phyloP scores from a whole-genome alignment of 2,797 vertebrate genomes.

The Arnoldichthys spilopterus region DNA sequence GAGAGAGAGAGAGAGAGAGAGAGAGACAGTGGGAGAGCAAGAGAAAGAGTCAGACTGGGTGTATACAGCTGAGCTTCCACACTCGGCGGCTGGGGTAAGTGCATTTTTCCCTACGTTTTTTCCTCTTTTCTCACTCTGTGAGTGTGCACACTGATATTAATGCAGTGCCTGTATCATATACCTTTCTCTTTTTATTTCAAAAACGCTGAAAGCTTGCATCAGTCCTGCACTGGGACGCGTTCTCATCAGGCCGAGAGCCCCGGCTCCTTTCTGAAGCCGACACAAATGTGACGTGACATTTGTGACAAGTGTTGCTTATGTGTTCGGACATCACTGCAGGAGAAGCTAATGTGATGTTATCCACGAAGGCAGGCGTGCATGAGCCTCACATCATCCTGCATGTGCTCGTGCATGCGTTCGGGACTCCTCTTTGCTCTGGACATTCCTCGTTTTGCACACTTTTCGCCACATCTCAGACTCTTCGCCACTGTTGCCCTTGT shows the following conservation, averaged over 20 bases:
- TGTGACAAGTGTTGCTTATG: constrained; percentile 74
- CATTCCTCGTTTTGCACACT: constrained; percentile 19
- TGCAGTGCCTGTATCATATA: background rate
- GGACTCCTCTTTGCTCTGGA: background rate
- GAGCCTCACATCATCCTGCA: constrained; percentile 35
- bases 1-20: constrained; percentile 49
- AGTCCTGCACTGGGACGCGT: constrained; percentile 55
- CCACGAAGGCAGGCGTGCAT: constrained; percentile 48
- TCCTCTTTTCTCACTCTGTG: background rate
- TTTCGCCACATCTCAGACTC: background rate
- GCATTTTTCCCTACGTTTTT: constrained; percentile 36
- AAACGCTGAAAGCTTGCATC: background rate
- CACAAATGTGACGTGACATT: constrained; percentile 70
- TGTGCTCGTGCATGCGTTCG: constrained; percentile 20
- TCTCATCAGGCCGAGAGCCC: constrained; percentile 58
- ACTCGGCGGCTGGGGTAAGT: constrained; percentile 68
- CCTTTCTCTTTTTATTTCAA: too few species aligned
- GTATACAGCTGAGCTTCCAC: constrained; percentile 53
- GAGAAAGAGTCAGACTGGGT: constrained; percentile 53
- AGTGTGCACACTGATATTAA: too few species aligned
- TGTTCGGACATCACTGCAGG: constrained; percentile 66
- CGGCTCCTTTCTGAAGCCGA: constrained; percentile 54
- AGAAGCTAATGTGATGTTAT: constrained; percentile 60
- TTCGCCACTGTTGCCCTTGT: background rate
- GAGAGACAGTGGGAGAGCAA: constrained; percentile 52